A percentile compares a stretch with the other conserved stretches of the same genome.
Conservation (phyloP, 1,140 invertebrate species). For the Notospermus geniculatus region DNA sequence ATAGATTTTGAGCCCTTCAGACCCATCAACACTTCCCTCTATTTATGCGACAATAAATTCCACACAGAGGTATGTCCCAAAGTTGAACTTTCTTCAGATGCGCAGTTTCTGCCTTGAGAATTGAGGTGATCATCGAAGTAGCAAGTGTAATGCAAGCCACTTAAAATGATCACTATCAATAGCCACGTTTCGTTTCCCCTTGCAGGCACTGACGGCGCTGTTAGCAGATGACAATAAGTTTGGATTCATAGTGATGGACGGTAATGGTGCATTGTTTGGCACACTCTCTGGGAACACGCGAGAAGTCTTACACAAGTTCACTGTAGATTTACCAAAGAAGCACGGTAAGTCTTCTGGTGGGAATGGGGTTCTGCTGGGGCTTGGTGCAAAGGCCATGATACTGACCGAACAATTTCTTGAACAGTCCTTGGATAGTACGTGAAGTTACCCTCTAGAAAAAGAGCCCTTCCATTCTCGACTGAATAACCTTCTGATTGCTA, state of each 20-base stretch:
- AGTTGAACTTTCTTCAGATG: too few species aligned
- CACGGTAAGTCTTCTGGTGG: conserved; percentile 69
- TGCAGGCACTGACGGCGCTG: conserved; percentile 85
- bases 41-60: conserved; percentile 98
- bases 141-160: too few species aligned
- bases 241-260: conserved; percentile 99
- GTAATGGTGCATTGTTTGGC: conserved; percentile 98
- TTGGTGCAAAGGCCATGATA: too few species aligned
- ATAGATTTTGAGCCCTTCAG: conserved; percentile 99
- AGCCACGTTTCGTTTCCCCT: conserved; percentile 18
- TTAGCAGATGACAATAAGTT: conserved; percentile 99
- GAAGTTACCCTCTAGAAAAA: too few species aligned
- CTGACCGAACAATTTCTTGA: too few species aligned
- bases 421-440: too few species aligned
- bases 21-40: conserved; percentile 98
- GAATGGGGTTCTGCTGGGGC: too few species aligned
- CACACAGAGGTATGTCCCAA: conserved; percentile 61
- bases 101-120: too few species aligned
- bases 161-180: too few species aligned
- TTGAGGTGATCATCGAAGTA: too few species aligned
- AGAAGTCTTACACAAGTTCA: conserved; percentile 98
- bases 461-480: too few species aligned
- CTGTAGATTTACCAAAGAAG: conserved; percentile 98
- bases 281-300: conserved; percentile 91
- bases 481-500: too few species aligned